Conservation (phyloP, 2,797 vertebrate genomes). For the Labeo calbasu region DNA sequence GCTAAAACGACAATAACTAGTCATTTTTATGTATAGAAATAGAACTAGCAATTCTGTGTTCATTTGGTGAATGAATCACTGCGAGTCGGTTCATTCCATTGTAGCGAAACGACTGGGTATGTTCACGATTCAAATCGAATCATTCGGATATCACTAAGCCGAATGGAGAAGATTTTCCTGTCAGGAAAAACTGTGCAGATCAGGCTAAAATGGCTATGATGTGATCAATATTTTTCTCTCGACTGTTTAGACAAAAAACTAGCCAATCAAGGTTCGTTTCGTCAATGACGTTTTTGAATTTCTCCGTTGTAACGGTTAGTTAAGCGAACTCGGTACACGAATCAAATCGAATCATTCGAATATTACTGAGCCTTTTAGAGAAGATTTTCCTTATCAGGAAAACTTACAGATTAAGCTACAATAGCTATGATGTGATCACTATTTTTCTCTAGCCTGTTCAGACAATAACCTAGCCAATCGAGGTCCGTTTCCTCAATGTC, state of each 20-base stretch:
- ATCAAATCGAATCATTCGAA: background rate
- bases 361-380: no score
- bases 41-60: background rate
- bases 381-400: no score
- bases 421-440: no score
- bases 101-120: background rate
- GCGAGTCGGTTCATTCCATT: background rate
- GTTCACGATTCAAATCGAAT: background rate
- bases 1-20: background rate
- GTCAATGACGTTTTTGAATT: background rate
- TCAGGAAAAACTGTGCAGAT: background rate
- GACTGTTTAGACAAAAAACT: background rate
- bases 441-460: no score
- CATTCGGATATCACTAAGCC: background rate
- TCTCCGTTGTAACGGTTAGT: background rate
- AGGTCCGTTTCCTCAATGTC: no score
- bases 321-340: background rate
- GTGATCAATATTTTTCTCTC: background rate
- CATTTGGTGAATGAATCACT: background rate
- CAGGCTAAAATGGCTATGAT: background rate
- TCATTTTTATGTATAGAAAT: background rate
- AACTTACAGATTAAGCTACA: no score
- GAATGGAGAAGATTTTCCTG: background rate
- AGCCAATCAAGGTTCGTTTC: background rate
- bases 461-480: no score